Conservation (phyloP, 2,797 vertebrate genomes). For the Eulemur rubriventer region DNA sequence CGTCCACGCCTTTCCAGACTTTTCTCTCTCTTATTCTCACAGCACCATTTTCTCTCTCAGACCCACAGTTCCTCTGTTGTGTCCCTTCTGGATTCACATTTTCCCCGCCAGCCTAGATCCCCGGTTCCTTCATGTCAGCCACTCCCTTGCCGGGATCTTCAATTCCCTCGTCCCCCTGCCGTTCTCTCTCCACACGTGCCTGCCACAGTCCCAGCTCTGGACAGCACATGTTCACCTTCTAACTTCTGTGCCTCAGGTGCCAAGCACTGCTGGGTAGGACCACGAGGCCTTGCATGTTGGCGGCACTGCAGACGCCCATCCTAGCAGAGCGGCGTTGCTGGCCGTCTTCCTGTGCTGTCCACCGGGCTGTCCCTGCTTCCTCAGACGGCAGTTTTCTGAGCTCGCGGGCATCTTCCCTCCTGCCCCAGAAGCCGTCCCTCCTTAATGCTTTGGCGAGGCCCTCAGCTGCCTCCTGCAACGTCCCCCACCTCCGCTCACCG, state of each 20-base stretch:
- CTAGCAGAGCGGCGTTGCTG: background rate
- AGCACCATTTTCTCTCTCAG: background rate
- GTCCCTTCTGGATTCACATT: background rate
- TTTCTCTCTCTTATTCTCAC: background rate
- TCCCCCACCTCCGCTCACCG: background rate
- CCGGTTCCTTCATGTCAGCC: background rate
- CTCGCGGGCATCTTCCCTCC: background rate
- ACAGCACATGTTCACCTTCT: background rate
- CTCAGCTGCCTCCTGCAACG: too few species aligned
- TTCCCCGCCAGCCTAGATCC: background rate
- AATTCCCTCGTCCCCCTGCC: too few species aligned
- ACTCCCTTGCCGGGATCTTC: background rate
- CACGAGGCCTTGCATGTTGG: background rate
- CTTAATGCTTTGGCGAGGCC: background rate
- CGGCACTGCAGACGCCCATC: background rate
- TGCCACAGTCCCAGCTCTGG: background rate
- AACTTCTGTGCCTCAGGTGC: background rate
- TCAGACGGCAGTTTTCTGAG: background rate
- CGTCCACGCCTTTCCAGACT: background rate
- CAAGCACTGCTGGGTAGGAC: background rate
- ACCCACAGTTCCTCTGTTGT: background rate
- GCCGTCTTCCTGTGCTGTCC: rapidly evolving
- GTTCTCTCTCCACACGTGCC: background rate
- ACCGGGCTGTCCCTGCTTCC: rapidly evolving
- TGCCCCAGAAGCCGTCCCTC: background rate